phyloP scores from a whole-genome alignment of 2,888 invertebrate species.

The Lamellibrachia satsuma region DNA sequence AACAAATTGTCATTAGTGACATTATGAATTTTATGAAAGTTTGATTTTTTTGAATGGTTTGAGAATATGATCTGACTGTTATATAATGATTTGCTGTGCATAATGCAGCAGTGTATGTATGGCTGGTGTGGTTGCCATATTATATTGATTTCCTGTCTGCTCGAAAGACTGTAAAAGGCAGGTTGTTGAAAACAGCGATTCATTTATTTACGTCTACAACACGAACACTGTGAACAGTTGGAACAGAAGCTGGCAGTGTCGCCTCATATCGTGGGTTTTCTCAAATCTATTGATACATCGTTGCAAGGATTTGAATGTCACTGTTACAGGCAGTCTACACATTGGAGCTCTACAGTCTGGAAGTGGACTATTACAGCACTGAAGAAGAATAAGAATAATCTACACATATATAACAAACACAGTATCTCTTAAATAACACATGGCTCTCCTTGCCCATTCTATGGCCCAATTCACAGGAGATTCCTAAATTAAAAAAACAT shows the following conservation, averaged over 20 bases:
- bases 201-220: constrained; percentile 4
- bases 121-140: too few relatives aligned
- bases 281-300: not conserved
- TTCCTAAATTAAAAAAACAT: constrained; percentile 13
- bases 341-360: not conserved
- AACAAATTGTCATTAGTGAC: too few relatives aligned
- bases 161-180: not conserved
- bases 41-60: too few relatives aligned
- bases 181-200: constrained; percentile 2
- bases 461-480: not conserved
- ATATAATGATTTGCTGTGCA: too few relatives aligned
- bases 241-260: not conserved
- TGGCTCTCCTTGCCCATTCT: not conserved
- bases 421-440: not conserved
- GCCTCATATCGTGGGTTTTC: not conserved
- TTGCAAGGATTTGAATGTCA: not conserved
- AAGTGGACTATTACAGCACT: not conserved
- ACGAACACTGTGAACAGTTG: not conserved
- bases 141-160: too few relatives aligned
- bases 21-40: too few relatives aligned
- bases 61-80: too few relatives aligned
- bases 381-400: not conserved
- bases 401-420: constrained; percentile 17
- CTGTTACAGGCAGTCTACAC: not conserved
- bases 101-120: too few relatives aligned